Conservation (phyloP, 1,140 invertebrate genomes). For the Orussus abietinus region DNA sequence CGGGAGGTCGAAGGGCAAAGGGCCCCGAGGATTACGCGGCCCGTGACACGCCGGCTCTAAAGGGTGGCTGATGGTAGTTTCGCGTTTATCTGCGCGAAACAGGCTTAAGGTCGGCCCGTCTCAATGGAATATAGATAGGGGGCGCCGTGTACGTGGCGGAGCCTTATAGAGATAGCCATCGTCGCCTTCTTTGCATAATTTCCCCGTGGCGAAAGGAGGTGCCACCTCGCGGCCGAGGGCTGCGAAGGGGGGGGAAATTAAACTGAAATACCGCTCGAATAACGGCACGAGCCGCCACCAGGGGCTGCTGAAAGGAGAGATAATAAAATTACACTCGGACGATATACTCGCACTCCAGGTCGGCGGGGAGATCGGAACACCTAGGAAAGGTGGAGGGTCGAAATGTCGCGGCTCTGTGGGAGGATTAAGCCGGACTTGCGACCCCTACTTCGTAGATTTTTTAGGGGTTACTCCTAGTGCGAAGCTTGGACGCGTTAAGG, state of each 20-base stretch:
- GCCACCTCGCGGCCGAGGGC: slow-evolving; percentile 4
- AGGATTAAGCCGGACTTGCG: not conserved
- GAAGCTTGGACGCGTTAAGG: too few species aligned
- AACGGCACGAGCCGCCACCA: slow-evolving; percentile 4
- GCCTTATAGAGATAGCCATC: slow-evolving; percentile 1
- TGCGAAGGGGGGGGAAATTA: slow-evolving; percentile 4
- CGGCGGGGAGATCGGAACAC: not conserved
- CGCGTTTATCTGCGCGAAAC: slow-evolving; percentile 3
- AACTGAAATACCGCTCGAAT: slow-evolving; percentile 9
- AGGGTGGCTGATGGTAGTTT: too few species aligned
- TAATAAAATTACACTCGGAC: slow-evolving; percentile 40
- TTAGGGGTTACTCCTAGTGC: too few species aligned
- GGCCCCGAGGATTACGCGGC: too few species aligned
- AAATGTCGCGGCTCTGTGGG: not conserved
- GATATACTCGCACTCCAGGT: slow-evolving; percentile 17
- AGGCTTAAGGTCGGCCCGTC: slow-evolving; percentile 5
- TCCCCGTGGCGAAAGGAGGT: slow-evolving; percentile 8
- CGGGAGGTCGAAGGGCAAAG: too few species aligned
- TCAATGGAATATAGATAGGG: slow-evolving; percentile 2
- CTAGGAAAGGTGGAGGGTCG: not conserved
- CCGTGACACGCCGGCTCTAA: not conserved
- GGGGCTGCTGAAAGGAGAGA: slow-evolving; percentile 14
- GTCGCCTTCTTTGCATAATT: slow-evolving; percentile 7
- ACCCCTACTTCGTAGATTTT: too few species aligned
- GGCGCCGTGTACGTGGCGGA: too few species aligned